Evolutionary conservation across 2,113 vertebrate species (phyloP), one percentile per base, ranked within the genome.

Genomic region (Amblyopsis rosae): DNA sequence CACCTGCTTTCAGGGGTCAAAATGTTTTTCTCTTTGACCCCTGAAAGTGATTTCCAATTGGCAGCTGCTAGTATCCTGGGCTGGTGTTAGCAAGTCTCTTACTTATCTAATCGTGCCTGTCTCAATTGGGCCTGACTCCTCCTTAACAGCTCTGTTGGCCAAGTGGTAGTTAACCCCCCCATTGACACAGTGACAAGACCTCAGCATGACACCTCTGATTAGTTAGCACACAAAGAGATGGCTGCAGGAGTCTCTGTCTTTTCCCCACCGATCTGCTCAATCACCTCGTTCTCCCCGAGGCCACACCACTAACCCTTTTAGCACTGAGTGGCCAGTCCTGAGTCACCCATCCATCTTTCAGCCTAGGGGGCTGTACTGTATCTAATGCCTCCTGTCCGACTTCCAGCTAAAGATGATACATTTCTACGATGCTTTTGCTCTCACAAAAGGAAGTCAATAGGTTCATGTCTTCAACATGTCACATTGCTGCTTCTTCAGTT

Each of bases 151-250:
- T 41, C 16, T 53, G 77, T 79, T 69, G 71, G 74, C 76, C 64
- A 13, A 78, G 71, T 71, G 76, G 62, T 73, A 69, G 61, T 78
- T 63, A 64, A 16, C 66, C 77, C 76, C 80, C 88, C 33, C 81
- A 19, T 84, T 62, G 86, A 45, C 75, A 53, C 73, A 50, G 77
- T 85, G 82, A 87, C 85, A 76, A 26, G 50, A 70, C 65, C 89
- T 53, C 84, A 79, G 81, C 35, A 73, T 82, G 86, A 26, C 12
- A 59, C 73, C 82, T 72, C 81, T 72, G 82, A 85, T 90, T 88
- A 91, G 75, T 92, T 91, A 89, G 62, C 87, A 92, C 85, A 92
- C 89, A 93, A 85, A 90, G 85, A 62, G 70, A 2, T 17, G 72
- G 76, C 80, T 74, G 76, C 83, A 84, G 73, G 80, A 65, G 81